Evolutionary conservation across 2,888 invertebrate genomes (phyloP).

Genomic region (Muscina levida): DNA sequence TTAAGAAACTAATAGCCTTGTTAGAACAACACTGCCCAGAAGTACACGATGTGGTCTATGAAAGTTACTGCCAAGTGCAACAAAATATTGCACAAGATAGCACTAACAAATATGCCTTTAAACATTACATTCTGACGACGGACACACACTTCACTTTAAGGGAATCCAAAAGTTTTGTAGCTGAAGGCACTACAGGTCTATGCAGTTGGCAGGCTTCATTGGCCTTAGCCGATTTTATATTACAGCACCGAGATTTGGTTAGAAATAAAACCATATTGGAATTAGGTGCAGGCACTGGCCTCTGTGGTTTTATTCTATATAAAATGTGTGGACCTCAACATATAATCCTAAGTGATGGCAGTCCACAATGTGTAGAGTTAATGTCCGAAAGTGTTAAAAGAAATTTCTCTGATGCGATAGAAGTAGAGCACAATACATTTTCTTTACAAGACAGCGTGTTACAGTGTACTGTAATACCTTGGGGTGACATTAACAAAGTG

Average conservation of each 20-base stretch:
- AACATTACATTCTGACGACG: slow-evolving; percentile 82
- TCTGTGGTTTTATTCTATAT: slow-evolving; percentile 85
- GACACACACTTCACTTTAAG: slow-evolving; percentile 82
- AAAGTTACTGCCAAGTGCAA: slow-evolving; percentile 80
- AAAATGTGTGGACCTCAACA: slow-evolving; percentile 82
- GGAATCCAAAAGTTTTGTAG: slow-evolving; percentile 87
- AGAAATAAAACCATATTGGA: slow-evolving; percentile 84
- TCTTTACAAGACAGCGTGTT: slow-evolving; percentile 35
- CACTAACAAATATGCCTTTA: slow-evolving; percentile 81
- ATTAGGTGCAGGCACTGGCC: slow-evolving; percentile 89
- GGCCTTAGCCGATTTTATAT: slow-evolving; percentile 86
- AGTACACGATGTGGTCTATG: slow-evolving; percentile 85
- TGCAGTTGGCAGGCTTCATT: slow-evolving; percentile 90
- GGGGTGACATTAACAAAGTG: slow-evolving; percentile 80
- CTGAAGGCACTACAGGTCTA: slow-evolving; percentile 86
- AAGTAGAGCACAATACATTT: slow-evolving; percentile 26
- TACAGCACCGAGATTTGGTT: slow-evolving; percentile 82
- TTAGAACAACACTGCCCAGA: slow-evolving; percentile 82
- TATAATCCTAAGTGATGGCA: slow-evolving; percentile 86
- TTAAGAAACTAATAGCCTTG: slow-evolving; percentile 83
- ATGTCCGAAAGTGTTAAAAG: slow-evolving; percentile 84
- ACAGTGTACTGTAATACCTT: slow-evolving; percentile 76
- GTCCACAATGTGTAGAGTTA: slow-evolving; percentile 83
- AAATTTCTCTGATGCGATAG: slow-evolving; percentile 80
- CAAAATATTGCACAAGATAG: slow-evolving; percentile 64